A percentile compares a stretch with the other conserved stretches of the same genome.
Conservation (phyloP, 2,888 invertebrate genomes). For the Plutella xylostella region DNA sequence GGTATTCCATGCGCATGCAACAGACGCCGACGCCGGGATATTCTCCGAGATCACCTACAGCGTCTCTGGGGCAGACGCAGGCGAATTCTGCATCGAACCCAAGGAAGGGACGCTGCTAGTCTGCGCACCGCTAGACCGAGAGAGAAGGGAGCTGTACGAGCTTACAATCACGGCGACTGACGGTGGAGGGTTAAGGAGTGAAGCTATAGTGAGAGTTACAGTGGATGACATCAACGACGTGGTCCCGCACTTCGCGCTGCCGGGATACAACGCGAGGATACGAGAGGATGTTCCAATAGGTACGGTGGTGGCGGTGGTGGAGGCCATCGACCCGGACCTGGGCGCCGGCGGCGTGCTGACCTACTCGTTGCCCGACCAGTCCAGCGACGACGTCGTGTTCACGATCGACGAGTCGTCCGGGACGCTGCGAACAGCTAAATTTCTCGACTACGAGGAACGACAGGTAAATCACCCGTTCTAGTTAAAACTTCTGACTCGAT, state of each 20-base stretch:
- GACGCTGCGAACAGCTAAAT: slow-evolving; percentile 81
- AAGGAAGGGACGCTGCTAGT: slow-evolving; percentile 82
- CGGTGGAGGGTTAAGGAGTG: slow-evolving; percentile 81
- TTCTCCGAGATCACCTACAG: slow-evolving; percentile 83
- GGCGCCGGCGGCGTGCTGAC: slow-evolving; percentile 84
- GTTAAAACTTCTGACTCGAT: no score
- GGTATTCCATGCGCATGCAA: slow-evolving; percentile 85
- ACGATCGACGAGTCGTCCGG: slow-evolving; percentile 88
- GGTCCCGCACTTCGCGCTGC: slow-evolving; percentile 82
- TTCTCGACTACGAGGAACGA: slow-evolving; percentile 89
- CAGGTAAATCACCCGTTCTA: no score
- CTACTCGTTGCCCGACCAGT: slow-evolving; percentile 81
- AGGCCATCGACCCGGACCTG: slow-evolving; percentile 85
- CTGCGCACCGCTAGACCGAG: slow-evolving; percentile 84
- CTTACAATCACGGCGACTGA: slow-evolving; percentile 84
- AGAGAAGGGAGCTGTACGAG: slow-evolving; percentile 84
- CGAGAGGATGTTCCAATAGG: slow-evolving; percentile 93
- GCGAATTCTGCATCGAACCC: slow-evolving; percentile 85
- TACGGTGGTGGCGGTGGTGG: slow-evolving; percentile 86
- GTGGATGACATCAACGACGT: slow-evolving; percentile 94
- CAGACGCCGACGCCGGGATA: slow-evolving; percentile 85
- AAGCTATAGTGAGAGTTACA: slow-evolving; percentile 83
- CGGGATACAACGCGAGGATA: slow-evolving; percentile 82
- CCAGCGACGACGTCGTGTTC: slow-evolving; percentile 77
- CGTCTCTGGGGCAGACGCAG: slow-evolving; percentile 79